phyloP scores from a whole-genome alignment of 2,797 vertebrate species.

The Telmatherina bonti region DNA sequence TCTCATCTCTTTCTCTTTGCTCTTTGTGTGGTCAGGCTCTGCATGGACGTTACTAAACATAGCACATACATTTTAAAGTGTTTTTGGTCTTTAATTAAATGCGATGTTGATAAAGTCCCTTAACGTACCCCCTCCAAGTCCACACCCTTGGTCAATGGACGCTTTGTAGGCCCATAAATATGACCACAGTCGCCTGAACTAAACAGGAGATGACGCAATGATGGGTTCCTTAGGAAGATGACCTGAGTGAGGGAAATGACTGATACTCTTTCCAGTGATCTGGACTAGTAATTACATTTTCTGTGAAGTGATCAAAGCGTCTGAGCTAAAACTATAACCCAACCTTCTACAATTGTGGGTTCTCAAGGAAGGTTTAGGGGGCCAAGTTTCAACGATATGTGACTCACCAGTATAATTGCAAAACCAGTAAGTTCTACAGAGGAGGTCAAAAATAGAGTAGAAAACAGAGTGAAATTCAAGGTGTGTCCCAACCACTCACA shows the following conservation, averaged over 20 bases:
- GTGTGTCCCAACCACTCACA: slow-evolving; percentile 47
- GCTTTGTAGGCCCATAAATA: slow-evolving; percentile 46
- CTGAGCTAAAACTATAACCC: slow-evolving; percentile 66
- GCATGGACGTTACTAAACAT: slow-evolving; percentile 37
- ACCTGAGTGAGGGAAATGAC: slow-evolving; percentile 28
- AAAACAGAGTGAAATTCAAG: slow-evolving; percentile 48
- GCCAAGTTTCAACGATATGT: slow-evolving; percentile 58
- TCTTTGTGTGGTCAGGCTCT: slow-evolving; percentile 24
- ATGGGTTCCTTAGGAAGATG: slow-evolving; percentile 39
- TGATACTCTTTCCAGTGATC: slow-evolving; percentile 62
- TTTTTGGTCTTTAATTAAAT: slow-evolving; percentile 51
- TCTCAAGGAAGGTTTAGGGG: slow-evolving; percentile 61
- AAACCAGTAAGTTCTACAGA: slow-evolving; percentile 68
- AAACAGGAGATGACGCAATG: slow-evolving; percentile 33
- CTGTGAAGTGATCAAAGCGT: slow-evolving; percentile 69
- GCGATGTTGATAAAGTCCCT: slow-evolving; percentile 42
- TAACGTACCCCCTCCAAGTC: slow-evolving; percentile 8
- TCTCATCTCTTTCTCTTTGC: slow-evolving; percentile 3
- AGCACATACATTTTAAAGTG: slow-evolving; percentile 49
- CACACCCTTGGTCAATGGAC: slow-evolving; percentile 48
- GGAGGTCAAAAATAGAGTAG: slow-evolving; percentile 47
- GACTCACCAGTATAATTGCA: slow-evolving; percentile 76
- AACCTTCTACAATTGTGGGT: slow-evolving; percentile 77
- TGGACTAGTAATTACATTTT: slow-evolving; percentile 68
- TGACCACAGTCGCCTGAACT: slow-evolving; percentile 21